Conservation (phyloP, 2,113 vertebrate genomes). For the Zapus hudsonius region DNA sequence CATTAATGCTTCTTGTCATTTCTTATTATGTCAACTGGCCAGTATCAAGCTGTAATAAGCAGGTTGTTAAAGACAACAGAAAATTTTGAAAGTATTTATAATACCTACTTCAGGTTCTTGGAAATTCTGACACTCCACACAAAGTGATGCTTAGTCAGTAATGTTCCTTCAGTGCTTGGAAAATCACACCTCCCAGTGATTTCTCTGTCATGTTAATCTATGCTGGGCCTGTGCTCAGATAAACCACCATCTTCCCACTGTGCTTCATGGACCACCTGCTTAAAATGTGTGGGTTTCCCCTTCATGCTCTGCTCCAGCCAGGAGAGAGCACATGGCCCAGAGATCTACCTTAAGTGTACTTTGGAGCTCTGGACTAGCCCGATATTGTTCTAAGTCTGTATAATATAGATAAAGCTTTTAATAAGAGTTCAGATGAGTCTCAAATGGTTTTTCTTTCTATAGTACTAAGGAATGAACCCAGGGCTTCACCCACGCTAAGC, state of each 20-base stretch:
- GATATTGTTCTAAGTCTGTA: neutral
- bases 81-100: neutral
- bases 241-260: neutral
- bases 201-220: neutral
- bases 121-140: conserved; percentile 53
- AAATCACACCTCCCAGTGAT: neutral
- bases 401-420: neutral
- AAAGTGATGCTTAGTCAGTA: conserved; percentile 11
- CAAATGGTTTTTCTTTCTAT: neutral
- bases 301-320: neutral
- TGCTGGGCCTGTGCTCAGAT: neutral
- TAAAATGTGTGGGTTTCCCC: neutral
- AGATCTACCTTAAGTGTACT: conserved; percentile 1
- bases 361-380: neutral
- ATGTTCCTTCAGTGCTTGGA: neutral
- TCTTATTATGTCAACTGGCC: neutral
- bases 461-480: neutral
- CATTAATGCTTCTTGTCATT: neutral
- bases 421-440: neutral
- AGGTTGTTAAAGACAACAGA: conserved; percentile 33
- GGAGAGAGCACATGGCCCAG: neutral
- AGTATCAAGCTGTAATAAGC: neutral
- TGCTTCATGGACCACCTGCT: neutral
- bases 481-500: neutral
- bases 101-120: neutral